Percentiles rank a stretch among this genome's conserved stretches.
Evolutionary conservation across 2,888 invertebrate genomes (phyloP).

Genomic region (Villa cingulata): DNA sequence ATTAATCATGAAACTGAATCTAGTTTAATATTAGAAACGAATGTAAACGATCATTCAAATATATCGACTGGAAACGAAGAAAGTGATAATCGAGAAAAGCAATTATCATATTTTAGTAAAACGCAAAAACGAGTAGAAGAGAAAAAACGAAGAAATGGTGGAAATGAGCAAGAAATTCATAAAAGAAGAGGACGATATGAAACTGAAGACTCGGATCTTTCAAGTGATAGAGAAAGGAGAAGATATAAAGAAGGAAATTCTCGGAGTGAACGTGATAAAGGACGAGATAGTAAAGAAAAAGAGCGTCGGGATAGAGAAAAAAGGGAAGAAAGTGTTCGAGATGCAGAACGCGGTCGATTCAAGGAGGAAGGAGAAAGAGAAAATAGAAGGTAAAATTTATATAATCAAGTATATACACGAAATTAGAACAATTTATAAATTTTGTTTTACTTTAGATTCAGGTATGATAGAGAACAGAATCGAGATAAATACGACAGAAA

Average conservation of each 20-base stretch:
- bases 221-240: conserved; percentile 46
- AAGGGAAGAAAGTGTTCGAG: conserved; percentile 19
- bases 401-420: not conserved
- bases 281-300: conserved; percentile 31
- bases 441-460: not conserved
- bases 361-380: conserved; percentile 24
- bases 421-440: not conserved
- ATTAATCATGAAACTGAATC: conserved; percentile 16
- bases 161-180: conserved; percentile 16
- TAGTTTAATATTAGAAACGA: conserved; percentile 16
- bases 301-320: conserved; percentile 24
- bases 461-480: conserved; percentile 30
- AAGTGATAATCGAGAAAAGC: conserved; percentile 25
- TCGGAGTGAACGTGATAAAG: conserved; percentile 22
- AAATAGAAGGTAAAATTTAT: conserved; percentile 20
- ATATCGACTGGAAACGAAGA: conserved; percentile 31
- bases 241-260: conserved; percentile 39
- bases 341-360: conserved; percentile 32
- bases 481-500: conserved; percentile 20
- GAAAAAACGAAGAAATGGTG: conserved; percentile 26
- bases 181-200: conserved; percentile 41
- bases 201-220: conserved; percentile 47
- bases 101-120: conserved; percentile 7
- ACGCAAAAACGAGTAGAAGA: conserved; percentile 29
- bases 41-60: conserved; percentile 21